phyloP scores from a whole-genome alignment of 2,113 vertebrate species.

The Symphodus melops region DNA sequence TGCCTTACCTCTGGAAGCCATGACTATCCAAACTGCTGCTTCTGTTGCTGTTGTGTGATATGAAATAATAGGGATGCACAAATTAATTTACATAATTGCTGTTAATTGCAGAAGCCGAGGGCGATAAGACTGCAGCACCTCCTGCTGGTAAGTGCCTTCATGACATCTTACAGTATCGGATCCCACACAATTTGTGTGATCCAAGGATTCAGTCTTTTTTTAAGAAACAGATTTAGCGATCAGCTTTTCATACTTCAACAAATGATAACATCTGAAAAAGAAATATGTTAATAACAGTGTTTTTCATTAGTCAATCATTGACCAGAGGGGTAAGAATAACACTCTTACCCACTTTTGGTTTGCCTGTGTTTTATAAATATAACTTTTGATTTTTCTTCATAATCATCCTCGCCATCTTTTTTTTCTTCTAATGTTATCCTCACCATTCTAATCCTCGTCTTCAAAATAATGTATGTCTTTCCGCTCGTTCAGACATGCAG shows the following conservation, averaged over 20 bases:
- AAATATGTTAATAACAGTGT: background rate
- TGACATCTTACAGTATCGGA: slow-evolving; percentile 1
- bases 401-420: background rate
- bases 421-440: background rate
- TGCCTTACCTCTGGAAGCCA: slow-evolving; percentile 23
- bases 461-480: slow-evolving; percentile 40
- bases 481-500: slow-evolving; percentile 59
- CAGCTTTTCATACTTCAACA: background rate
- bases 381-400: background rate
- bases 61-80: slow-evolving; percentile 55
- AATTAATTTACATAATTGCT: slow-evolving; percentile 71
- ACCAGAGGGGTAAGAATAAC: slow-evolving; percentile 60
- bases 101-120: slow-evolving; percentile 74
- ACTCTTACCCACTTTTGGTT: slow-evolving; percentile 1
- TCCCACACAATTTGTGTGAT: no score
- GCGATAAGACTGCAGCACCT: slow-evolving; percentile 71
- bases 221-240: no score
- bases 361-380: slow-evolving; percentile 21
- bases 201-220: no score
- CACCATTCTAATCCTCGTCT: background rate
- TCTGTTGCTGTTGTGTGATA: slow-evolving; percentile 45
- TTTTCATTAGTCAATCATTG: background rate
- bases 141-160: slow-evolving; percentile 80
- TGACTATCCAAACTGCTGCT: slow-evolving; percentile 28
- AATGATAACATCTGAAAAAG: background rate